Evolutionary conservation across 2,113 vertebrate species (phyloP), one percentile per base, ranked within the genome.

Genomic region (Hucho hucho): DNA sequence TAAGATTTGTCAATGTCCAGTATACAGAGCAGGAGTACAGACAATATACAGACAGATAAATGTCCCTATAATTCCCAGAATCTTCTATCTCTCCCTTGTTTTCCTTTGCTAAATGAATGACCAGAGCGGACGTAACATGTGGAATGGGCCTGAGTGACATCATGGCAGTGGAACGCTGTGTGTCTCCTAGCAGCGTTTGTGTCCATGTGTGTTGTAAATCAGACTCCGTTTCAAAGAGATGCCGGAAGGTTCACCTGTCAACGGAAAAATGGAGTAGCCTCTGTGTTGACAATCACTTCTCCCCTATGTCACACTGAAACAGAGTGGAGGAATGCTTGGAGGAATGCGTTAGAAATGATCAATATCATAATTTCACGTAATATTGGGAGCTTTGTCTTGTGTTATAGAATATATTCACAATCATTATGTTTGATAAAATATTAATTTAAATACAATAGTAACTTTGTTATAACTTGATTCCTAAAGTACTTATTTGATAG

Each of bases 231-330:
- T 81, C 77, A 81, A 79, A 81, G 79, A 46, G 20, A 65, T 56
- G 73, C 77, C 49, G 16, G 0, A 26, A 69, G 70, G 69, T 75
- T 64, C 78, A 83, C 78, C 78, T 81, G 82, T 83, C 82, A 80
- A 65, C 14, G 12, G 29, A 72, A 37, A 26, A 4, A 59, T 49
- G 25, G 56, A 75, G 43, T 56, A 47, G 46, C 28, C 43, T 74
- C 24, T 22, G 26, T 72, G 37, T 71, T 77, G 66, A 69, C 37
- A 69, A 9, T 12, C 9, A 43, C 47, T 20, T 76, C 70, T 9
- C 18, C 58, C n/a, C 6, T 24, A 61, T 61, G n/a, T 11, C 58
- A 22, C 58, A 61, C 20, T 61, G 6, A 28, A 29, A 12, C 28
- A 2, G 26, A 37, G 26, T 29, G 14, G 14, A 32, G 24, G 28